Conservation (phyloP, 2,888 invertebrate genomes). For the Holacanthella duospinosa region DNA sequence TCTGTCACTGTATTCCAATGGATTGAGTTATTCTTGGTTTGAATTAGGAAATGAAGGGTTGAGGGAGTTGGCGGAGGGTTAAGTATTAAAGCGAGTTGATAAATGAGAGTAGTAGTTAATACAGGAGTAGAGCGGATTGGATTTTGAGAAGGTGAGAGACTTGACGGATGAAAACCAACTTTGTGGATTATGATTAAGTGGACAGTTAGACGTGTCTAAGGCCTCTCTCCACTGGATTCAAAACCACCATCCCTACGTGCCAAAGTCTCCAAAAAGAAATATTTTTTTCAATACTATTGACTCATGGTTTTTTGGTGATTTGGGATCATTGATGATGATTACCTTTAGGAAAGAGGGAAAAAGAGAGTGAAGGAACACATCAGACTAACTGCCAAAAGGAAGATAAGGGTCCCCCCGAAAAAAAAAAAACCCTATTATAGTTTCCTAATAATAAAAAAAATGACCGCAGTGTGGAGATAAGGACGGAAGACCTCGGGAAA, state of each 20-base stretch:
- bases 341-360: background rate
- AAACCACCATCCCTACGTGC: too few relatives aligned
- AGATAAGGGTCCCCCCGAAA: constrained; percentile 28
- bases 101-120: background rate
- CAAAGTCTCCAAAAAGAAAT: too few relatives aligned
- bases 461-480: constrained; percentile 32
- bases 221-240: background rate
- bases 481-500: constrained; percentile 24
- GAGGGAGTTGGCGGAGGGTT: too few relatives aligned
- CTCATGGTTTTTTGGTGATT: background rate
- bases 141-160: background rate
- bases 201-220: background rate
- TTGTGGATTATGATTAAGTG: constrained; percentile 7
- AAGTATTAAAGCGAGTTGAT: too few relatives aligned
- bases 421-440: constrained; percentile 30
- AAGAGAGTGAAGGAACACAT: constrained; percentile 20
- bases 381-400: constrained; percentile 35
- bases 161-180: background rate
- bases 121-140: background rate
- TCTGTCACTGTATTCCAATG: too few relatives aligned
- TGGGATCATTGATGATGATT: constrained; percentile 4
- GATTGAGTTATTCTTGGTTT: too few relatives aligned
- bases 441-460: constrained; percentile 36
- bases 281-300: background rate
- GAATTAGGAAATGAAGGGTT: too few relatives aligned